phyloP scores from a whole-genome alignment of 2,797 vertebrate genomes.

The Erithacus rubecula region DNA sequence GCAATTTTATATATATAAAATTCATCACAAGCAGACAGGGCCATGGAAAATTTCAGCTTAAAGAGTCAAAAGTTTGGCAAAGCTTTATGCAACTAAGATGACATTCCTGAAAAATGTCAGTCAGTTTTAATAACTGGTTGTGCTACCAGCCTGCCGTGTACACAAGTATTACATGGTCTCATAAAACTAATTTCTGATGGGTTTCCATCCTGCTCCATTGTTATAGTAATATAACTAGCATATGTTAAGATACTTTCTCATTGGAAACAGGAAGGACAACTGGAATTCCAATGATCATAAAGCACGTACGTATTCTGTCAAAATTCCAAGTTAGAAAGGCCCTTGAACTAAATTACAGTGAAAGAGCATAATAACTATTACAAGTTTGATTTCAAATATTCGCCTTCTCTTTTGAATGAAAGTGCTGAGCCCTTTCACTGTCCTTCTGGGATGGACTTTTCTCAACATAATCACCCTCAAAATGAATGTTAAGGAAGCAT shows the following conservation, averaged over 20 bases:
- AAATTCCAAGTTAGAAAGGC: conserved; percentile 53
- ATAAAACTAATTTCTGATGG: conserved; percentile 46
- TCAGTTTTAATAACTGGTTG: conserved; percentile 2
- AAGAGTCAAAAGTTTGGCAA: conserved; percentile 38
- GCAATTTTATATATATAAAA: conserved; percentile 3
- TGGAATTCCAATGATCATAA: conserved; percentile 41
- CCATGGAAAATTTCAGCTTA: not conserved
- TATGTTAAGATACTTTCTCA: conserved; percentile 40
- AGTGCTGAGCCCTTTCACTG: not conserved
- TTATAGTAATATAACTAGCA: conserved; percentile 17
- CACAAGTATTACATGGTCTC: not conserved
- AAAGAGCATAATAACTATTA: conserved; percentile 1
- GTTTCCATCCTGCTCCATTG: conserved; percentile 45
- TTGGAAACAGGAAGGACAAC: conserved; percentile 51
- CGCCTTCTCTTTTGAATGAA: conserved; percentile 21
- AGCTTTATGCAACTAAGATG: not conserved
- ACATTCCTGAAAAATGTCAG: not conserved
- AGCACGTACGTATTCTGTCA: conserved; percentile 39
- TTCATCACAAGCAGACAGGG: not conserved
- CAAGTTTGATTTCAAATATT: conserved; percentile 42
- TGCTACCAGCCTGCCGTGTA: conserved; percentile 5
- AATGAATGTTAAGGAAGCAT: conserved; percentile 1
- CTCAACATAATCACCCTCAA: conserved; percentile 24
- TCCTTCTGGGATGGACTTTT: conserved; percentile 38
- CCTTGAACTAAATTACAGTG: conserved; percentile 28